Percentiles rank a stretch among this genome's conserved stretches.
phyloP scores from a whole-genome alignment of 1,140 invertebrate species.

The Drosophila nigromelanica region DNA sequence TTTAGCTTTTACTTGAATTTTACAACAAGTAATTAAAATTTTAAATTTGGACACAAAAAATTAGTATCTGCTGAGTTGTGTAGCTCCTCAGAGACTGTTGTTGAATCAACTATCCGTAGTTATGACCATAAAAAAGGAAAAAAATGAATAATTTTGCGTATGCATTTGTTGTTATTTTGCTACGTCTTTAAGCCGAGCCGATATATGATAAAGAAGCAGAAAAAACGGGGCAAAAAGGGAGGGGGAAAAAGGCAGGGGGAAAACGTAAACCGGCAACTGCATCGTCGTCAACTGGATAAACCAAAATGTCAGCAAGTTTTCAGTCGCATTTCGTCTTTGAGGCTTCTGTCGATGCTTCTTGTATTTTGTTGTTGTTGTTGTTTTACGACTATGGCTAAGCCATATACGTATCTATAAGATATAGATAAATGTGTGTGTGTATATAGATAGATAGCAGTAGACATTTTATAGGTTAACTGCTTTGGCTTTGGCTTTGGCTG shows the following conservation, averaged over 20 bases:
- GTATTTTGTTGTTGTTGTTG: conserved; percentile 22
- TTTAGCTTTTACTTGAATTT: too few species aligned
- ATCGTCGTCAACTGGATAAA: conserved; percentile 65
- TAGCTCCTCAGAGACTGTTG: background rate
- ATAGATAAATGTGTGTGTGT: conserved; percentile 23
- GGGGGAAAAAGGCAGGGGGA: background rate
- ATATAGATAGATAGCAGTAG: conserved; percentile 31
- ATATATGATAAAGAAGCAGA: conserved; percentile 35
- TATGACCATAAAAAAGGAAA: background rate
- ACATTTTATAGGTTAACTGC: conserved; percentile 73
- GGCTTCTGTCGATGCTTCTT: conserved; percentile 26
- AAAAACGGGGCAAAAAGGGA: conserved; percentile 12
- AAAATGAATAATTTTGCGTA: background rate
- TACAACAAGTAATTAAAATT: too few species aligned
- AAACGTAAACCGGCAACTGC: conserved; percentile 30
- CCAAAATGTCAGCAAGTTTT: conserved; percentile 77
- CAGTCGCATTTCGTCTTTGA: conserved; percentile 36
- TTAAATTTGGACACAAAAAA: too few species aligned
- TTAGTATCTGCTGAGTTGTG: background rate
- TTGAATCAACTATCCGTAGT: background rate
- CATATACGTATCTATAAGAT: conserved; percentile 5
- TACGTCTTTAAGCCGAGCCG: conserved; percentile 18
- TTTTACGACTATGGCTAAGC: conserved; percentile 31
- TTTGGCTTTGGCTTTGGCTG: conserved; percentile 66
- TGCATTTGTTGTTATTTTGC: conserved; percentile 10